These are phyloP conservation scores for Hypolimnas misippus DNA, from an alignment of 2,888 invertebrate genomes.

Conservation along the genomic window DNA sequence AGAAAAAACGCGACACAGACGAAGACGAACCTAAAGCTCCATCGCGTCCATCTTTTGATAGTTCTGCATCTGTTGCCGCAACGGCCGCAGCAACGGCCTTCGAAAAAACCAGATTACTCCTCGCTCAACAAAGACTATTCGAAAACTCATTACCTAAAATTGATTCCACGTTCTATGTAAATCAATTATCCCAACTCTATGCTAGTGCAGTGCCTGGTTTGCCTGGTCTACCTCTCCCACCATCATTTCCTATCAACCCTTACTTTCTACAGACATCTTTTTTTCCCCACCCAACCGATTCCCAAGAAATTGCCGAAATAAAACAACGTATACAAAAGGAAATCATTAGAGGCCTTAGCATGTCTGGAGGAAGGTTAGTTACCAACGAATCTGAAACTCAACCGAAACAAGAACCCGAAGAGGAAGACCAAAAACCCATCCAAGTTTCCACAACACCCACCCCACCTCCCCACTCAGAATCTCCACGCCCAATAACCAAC, in stretches of 20 bases:
- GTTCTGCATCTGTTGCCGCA: constrained; percentile 64
- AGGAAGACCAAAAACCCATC: constrained; percentile 80
- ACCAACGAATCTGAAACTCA: constrained; percentile 67
- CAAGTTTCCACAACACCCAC: constrained; percentile 68
- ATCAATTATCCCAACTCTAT: constrained; percentile 85
- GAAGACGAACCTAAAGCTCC: constrained; percentile 63
- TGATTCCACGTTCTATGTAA: constrained; percentile 85
- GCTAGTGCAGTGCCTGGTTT: constrained; percentile 82
- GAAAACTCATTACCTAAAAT: constrained; percentile 85
- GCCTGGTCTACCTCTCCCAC: constrained; percentile 80
- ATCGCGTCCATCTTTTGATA: constrained; percentile 78
- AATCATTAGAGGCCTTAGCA: constrained; percentile 85
- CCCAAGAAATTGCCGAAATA: constrained; percentile 86
- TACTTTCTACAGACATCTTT: constrained; percentile 85
- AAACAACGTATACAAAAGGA: constrained; percentile 88
- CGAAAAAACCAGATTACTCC: constrained; percentile 84
- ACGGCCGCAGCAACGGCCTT: constrained; percentile 73
- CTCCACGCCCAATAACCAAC: constrained; percentile 77
- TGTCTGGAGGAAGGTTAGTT: constrained; percentile 88
- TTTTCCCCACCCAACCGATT: constrained; percentile 81
- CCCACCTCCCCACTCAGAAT: constrained; percentile 77
- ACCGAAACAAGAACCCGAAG: constrained; percentile 77
- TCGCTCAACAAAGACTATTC: constrained; percentile 87
- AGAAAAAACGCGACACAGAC: constrained; percentile 85
- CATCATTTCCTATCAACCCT: constrained; percentile 86